A percentile compares a stretch with the other conserved stretches of the same genome.
phyloP scores from a whole-genome alignment of 2,888 invertebrate genomes.

The Podabrus alpinus region DNA sequence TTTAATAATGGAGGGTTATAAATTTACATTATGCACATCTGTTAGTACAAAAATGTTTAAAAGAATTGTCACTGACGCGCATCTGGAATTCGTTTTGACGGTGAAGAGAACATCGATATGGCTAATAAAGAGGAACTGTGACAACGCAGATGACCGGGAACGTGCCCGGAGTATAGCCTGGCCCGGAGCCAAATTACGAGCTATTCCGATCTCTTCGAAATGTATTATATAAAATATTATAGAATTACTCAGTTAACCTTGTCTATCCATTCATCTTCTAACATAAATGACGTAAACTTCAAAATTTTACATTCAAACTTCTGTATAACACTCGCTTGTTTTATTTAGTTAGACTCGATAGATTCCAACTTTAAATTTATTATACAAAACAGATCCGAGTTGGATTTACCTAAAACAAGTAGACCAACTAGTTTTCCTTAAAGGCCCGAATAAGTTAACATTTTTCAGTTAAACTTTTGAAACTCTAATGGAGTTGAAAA shows the following conservation, averaged over 20 bases:
- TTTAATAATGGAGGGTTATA: neutral
- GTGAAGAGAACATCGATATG: conserved; percentile 19
- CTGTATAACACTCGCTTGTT: neutral
- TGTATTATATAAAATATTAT: conserved; percentile 30
- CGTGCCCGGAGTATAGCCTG: conserved; percentile 36
- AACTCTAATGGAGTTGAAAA: neutral
- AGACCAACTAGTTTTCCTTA: neutral
- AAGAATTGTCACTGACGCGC: conserved; percentile 24
- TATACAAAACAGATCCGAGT: neutral
- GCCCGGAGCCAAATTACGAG: conserved; percentile 34
- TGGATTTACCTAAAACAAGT: neutral
- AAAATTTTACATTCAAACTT: neutral
- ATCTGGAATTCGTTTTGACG: conserved; percentile 32
- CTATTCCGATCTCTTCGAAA: conserved; percentile 27
- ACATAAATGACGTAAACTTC: neutral
- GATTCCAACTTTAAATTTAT: neutral
- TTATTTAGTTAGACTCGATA: neutral
- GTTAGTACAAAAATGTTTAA: conserved; percentile 14
- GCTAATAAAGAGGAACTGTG: conserved; percentile 36
- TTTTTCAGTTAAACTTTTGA: neutral
- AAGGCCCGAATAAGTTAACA: neutral
- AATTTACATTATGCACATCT: conserved; percentile 19
- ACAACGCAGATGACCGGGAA: conserved; percentile 35
- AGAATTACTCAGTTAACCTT: conserved; percentile 9
- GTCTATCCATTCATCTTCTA: conserved; percentile 12